Percentiles rank a stretch among this genome's conserved stretches.
Evolutionary conservation across 2,113 vertebrate genomes (phyloP).

Genomic region (Plecotus auritus): DNA sequence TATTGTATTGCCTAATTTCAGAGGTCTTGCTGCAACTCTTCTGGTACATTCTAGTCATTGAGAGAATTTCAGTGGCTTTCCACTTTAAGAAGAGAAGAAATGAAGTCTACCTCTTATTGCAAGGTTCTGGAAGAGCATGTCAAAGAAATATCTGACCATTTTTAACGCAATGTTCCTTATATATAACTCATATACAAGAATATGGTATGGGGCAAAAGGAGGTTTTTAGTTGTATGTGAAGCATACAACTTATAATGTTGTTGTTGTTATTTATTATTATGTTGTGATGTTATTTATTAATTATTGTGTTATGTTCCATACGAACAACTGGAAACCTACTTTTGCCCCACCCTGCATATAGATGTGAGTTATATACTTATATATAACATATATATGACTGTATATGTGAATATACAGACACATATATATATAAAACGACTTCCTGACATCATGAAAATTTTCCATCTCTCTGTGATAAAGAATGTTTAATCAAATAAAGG

Average conservation of each 20-base stretch:
- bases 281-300: background rate
- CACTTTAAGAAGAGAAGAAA: background rate
- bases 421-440: background rate
- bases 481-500: background rate
- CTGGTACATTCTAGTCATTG: background rate
- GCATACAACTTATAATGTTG: background rate
- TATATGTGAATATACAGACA: background rate
- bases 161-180: background rate
- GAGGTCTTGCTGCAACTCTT: background rate
- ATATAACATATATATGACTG: background rate
- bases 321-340: background rate
- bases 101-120: background rate
- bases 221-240: background rate
- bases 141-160: background rate
- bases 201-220: background rate
- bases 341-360: background rate
- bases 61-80: background rate
- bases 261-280: background rate
- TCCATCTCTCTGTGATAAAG: background rate
- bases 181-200: background rate
- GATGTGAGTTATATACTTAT: background rate
- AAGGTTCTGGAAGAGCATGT: background rate
- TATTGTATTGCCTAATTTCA: background rate
- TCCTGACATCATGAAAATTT: background rate
- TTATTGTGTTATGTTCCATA: background rate